Evolutionary conservation across 1,140 invertebrate species (phyloP).

Genomic region (Lasaia peninsularis): DNA sequence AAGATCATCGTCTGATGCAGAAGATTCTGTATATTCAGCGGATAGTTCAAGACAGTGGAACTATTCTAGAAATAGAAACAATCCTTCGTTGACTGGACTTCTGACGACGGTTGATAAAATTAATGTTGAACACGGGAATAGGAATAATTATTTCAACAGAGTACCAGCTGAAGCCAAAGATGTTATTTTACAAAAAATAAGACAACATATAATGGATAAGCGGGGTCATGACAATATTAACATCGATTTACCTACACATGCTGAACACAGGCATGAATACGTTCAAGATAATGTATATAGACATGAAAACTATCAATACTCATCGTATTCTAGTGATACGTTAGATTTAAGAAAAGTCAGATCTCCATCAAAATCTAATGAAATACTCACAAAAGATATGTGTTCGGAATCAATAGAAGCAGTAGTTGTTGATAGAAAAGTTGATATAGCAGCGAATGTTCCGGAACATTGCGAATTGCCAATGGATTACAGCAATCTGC

Average conservation of each 20-base stretch:
- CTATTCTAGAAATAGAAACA: slow-evolving; percentile 38
- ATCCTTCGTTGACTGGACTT: slow-evolving; percentile 44
- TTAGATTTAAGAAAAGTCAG: slow-evolving; percentile 64
- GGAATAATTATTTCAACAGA: slow-evolving; percentile 51
- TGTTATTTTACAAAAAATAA: slow-evolving; percentile 71
- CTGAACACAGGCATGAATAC: slow-evolving; percentile 38
- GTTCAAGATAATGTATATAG: slow-evolving; percentile 51
- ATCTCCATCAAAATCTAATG: slow-evolving; percentile 43
- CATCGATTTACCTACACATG: slow-evolving; percentile 26
- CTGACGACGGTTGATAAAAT: slow-evolving; percentile 69
- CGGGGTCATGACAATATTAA: slow-evolving; percentile 57
- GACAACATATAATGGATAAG: slow-evolving; percentile 75
- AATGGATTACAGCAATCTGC: slow-evolving; percentile 72
- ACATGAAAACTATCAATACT: slow-evolving; percentile 46
- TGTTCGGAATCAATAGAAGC: slow-evolving; percentile 45
- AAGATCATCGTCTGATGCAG: slow-evolving; percentile 54
- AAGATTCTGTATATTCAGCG: slow-evolving; percentile 54
- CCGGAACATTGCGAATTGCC: slow-evolving; percentile 68
- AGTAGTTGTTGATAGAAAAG: slow-evolving; percentile 41
- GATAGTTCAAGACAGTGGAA: slow-evolving; percentile 49
- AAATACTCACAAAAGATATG: slow-evolving; percentile 19
- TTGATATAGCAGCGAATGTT: slow-evolving; percentile 38
- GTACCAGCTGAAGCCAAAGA: slow-evolving; percentile 70
- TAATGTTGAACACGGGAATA: slow-evolving; percentile 41
- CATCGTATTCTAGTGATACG: slow-evolving; percentile 46